Evolutionary conservation across 2,113 vertebrate genomes (phyloP), one percentile per base, ranked within the genome.

Genomic region (Ceratotherium simum): DNA sequence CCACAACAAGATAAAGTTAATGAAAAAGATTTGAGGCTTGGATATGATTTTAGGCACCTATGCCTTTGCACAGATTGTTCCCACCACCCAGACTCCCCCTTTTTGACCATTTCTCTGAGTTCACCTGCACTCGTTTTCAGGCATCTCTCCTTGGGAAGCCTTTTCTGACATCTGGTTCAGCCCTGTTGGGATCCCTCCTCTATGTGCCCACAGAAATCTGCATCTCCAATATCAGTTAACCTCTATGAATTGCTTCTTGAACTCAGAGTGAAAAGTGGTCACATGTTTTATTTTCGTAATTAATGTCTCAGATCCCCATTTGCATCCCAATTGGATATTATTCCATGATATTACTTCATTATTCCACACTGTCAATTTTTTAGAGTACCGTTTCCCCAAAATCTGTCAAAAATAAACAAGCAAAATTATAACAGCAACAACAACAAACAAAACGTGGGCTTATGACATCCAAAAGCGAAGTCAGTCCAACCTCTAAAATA

Each of bases 81-180:
- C 4, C 48, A 4, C 7, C 16, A 13, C 5, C 9, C 36, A 39
- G 1, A 54, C 4, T 4, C 51, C 54, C 17, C 21, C 3, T 21
- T 75, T 62, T 8, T 10, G 31, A 58, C 4, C 46, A 23, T 31
- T 80, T 51, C n/a, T 60, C 31, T 27, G 65, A 18, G 16, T 90
- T 46, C 5, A 46, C 17, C 14, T 73, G 20, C n/a, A 85, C 21
- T 33, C 33, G 18, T 84, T 83, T 23, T 17, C 12, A 69, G 13
- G 10, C 8, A 3, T 79, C 46, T 31, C 16, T 69, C 20, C 33
- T 62, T 62, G 21, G 21, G 27, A 79, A 51, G 21, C 14, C 31
- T 87, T 81, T 90, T 58, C 75, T 84, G 25, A 39, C 11, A 46
- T 0, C 10, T 51, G 17, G 21, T 33, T 5, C 0, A 21, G 13